Conservation (phyloP, 2,888 invertebrate species). For the Scelioninae gen. 2 region DNA sequence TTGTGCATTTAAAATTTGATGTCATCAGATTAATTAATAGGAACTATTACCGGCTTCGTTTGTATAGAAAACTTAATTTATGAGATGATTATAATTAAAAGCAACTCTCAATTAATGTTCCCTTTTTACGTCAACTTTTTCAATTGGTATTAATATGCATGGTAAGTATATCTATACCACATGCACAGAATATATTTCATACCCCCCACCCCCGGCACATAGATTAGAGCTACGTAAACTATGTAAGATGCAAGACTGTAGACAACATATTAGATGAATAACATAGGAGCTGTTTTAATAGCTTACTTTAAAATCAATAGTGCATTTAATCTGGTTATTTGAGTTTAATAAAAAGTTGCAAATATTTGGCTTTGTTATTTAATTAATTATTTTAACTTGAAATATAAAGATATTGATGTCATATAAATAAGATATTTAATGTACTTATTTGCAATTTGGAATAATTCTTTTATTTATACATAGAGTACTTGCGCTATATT, state of each 20-base stretch:
- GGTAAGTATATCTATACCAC: conserved; percentile 16
- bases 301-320: neutral
- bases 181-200: conserved; percentile 36
- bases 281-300: too few species aligned
- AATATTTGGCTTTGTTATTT: too few species aligned
- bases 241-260: conserved; percentile 15
- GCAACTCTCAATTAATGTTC: conserved; percentile 54
- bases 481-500: too few species aligned
- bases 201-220: conserved; percentile 20
- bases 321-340: neutral
- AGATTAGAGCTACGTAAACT: conserved; percentile 38
- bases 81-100: conserved; percentile 42
- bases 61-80: conserved; percentile 36
- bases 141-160: conserved; percentile 61
- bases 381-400: too few species aligned
- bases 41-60: conserved; percentile 8
- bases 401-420: too few species aligned
- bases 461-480: too few species aligned
- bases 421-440: too few species aligned
- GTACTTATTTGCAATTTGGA: too few species aligned
- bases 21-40: conserved; percentile 8
- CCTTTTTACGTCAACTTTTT: conserved; percentile 59
- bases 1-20: too few species aligned
- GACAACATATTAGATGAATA: too few species aligned
- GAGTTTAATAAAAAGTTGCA: too few species aligned